phyloP scores from a whole-genome alignment of 2,113 vertebrate genomes.

The Vidua chalybeata region DNA sequence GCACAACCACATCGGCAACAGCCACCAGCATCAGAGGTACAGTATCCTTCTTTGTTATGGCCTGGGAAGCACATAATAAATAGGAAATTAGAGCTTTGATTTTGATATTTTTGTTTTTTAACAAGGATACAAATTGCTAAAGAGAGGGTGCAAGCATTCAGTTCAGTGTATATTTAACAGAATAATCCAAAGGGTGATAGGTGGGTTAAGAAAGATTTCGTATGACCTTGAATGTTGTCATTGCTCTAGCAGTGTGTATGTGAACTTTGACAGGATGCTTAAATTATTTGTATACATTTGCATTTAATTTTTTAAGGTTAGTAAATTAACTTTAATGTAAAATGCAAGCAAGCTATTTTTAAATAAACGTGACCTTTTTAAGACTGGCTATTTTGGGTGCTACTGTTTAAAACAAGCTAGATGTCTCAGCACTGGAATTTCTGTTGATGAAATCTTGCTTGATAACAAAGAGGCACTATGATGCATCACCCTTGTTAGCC shows the following conservation, averaged over 20 bases:
- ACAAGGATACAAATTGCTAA: background rate
- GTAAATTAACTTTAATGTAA: slow-evolving; percentile 49
- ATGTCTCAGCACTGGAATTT: background rate
- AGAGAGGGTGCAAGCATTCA: background rate
- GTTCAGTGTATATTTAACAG: background rate
- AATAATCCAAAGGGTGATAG: background rate
- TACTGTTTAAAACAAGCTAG: slow-evolving; percentile 14
- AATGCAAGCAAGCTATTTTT: slow-evolving; percentile 57
- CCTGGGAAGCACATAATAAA: slow-evolving; percentile 59
- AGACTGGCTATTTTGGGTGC: slow-evolving; percentile 31
- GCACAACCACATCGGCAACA: slow-evolving; percentile 86
- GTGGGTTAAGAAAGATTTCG: background rate
- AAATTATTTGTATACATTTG: slow-evolving; percentile 65
- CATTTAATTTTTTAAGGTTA: slow-evolving; percentile 55
- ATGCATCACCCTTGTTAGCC: background rate
- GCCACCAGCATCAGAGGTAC: slow-evolving; percentile 90
- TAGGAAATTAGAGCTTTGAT: background rate
- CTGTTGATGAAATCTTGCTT: background rate
- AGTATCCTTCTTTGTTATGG: slow-evolving; percentile 84
- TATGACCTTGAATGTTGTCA: slow-evolving; percentile 25
- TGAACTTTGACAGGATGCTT: slow-evolving; percentile 59
- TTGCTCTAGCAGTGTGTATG: background rate
- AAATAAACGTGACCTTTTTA: slow-evolving; percentile 53
- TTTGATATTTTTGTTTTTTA: too few species aligned
- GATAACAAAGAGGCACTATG: background rate